Evolutionary conservation across 2,113 vertebrate species (phyloP), one percentile per base, ranked within the genome.

Genomic region (Oryctolagus cuniculus): DNA sequence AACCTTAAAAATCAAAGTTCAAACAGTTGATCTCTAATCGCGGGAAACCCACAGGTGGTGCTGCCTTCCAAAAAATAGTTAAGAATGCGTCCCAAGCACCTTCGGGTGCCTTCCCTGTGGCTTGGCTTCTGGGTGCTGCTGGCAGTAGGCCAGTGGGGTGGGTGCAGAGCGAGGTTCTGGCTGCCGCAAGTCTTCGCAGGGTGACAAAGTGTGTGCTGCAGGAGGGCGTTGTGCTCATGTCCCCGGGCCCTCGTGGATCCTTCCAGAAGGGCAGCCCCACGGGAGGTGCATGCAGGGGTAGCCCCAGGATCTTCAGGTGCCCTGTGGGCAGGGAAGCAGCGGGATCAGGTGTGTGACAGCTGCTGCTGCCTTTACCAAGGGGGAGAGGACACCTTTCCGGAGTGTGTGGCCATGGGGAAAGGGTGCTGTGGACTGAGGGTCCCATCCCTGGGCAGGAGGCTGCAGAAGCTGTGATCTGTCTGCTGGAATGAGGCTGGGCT

Each of bases 401-500:
- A 36, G 19, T 10, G 22, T 61, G 66, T 11, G 73, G 22, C 53
- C 2, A 13, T 8, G 3, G 21, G 10, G 72, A 22, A 38, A 63
- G 36, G 34, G 25, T 38, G 31, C 0, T 2, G 61, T 11, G 10
- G 27, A 8, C 31, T 0, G 27, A 0, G 10, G 12, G 51, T 49
- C 7, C 12, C 4, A 0, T 17, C 29, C 36, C 22, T 4, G 19
- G 36, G 21, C 15, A 16, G 51, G 64, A 67, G 34, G 0, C 17
- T 12, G 8, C 0, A 0, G 12, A 1, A 11, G 1, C 9, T 19
- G 31, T 69, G 1, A 0, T 4, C 0, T 24, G 19, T 66, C 44
- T 4, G 7, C 0, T 3, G 61, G 75, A 69, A 63, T 44, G 53
- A 36, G n/a, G 31, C 27, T 66, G 36, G 53, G 44, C 49, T 66